Conservation (phyloP, 2,113 vertebrate species). For the Callipepla californica region DNA sequence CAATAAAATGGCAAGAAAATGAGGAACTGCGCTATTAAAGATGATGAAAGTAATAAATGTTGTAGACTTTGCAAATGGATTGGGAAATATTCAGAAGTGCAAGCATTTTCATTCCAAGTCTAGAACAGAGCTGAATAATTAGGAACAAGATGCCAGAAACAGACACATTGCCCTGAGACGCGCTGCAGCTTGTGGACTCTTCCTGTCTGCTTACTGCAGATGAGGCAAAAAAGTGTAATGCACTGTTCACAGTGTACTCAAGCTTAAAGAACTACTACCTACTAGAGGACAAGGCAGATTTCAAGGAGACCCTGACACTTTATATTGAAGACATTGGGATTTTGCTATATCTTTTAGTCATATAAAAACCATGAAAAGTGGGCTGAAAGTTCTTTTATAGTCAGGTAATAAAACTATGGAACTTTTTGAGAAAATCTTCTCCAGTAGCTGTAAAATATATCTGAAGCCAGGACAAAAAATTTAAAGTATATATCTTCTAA, state of each 20-base stretch:
- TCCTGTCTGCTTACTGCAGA: not conserved
- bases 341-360: not conserved
- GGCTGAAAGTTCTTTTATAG: slow-evolving; percentile 55
- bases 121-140: slow-evolving; percentile 16
- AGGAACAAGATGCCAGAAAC: slow-evolving; percentile 1
- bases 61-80: slow-evolving; percentile 25
- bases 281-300: slow-evolving; percentile 22
- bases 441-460: not conserved
- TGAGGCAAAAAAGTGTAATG: not conserved
- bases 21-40: slow-evolving; percentile 46
- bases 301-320: slow-evolving; percentile 28
- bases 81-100: slow-evolving; percentile 29
- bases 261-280: slow-evolving; percentile 1
- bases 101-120: slow-evolving; percentile 38
- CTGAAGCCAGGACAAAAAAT: not conserved
- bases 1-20: slow-evolving; percentile 61
- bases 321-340: not conserved
- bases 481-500: not conserved
- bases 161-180: not conserved
- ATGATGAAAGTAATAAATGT: slow-evolving; percentile 59
- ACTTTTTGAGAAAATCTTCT: slow-evolving; percentile 3
- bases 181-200: not conserved
- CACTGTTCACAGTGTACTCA: not conserved
- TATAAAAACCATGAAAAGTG: not conserved
- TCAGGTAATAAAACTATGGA: slow-evolving; percentile 16